Evolutionary conservation across 2,797 vertebrate species (phyloP), one percentile per base, ranked within the genome.

Genomic region (Chromobotia macracanthus): DNA sequence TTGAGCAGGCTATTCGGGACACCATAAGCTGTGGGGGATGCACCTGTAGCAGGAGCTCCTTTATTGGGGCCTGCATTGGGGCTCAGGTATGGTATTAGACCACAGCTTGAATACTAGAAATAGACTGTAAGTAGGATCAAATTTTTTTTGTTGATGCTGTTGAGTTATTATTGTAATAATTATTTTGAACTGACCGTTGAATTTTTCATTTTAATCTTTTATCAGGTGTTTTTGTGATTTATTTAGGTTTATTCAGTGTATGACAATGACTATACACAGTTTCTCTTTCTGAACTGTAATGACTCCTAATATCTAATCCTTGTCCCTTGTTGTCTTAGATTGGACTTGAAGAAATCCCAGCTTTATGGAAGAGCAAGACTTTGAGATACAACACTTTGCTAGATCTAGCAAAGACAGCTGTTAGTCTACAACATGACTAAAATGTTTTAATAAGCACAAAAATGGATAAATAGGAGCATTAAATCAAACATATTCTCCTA

Each of bases 1-100:
- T 89, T 3, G 87, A 91, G 53, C 82, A 89, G 85, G 91, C 92
- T 16, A 11, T 93, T 80, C 88, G 91, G 80, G 91, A 92, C 28
- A 91, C 89, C 79, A 93, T 93, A 89, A 85, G 89, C 85, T 92
- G 93, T 7, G 93, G 93, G 35, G 93, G 92, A 35, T 93, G 93
- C 90, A 92, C 90, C 86, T 90, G 90, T 75, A 94, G 92, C 86
- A 87, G 93, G 83, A 89, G 90, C 35, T 93, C 93, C 77, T 93
- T 94, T 80, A 91, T 94, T 1, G 91, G 93, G 66, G 93, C 93
- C 56, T 93, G 92, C 83, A 79, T 93, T 3, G 93, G 92, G 7
- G 92, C 93, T 84, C 93, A 93, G 91, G 92, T 93, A 79, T n/a
- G 18, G 31, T 18, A 64, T 38, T 64, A 15, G n/a, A 61, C 23